Evolutionary conservation across 2,888 invertebrate species (phyloP).

Genomic region (Nudaria mundana): DNA sequence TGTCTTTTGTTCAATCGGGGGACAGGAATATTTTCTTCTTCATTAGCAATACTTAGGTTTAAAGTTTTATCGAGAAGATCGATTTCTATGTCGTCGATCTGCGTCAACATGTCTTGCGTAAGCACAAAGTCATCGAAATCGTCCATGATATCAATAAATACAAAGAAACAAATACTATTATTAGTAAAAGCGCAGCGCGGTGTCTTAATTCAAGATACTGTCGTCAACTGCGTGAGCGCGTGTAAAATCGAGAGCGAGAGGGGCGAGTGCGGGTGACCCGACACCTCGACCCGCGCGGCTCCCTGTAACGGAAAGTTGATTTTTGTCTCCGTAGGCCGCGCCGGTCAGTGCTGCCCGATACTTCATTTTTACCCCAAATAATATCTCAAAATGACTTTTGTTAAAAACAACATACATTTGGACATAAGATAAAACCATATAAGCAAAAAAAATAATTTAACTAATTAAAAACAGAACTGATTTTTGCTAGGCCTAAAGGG

Average conservation of each 20-base stretch:
- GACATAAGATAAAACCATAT: constrained; percentile 1
- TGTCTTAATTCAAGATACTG: not conserved
- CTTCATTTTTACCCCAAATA: constrained; percentile 1
- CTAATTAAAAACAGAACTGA: constrained; percentile 10
- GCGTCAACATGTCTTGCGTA: constrained; percentile 17
- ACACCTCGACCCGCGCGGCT: constrained; percentile 25
- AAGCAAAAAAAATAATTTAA: constrained; percentile 5
- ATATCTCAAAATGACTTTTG: constrained; percentile 5
- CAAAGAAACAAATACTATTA: not conserved
- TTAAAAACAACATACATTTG: constrained; percentile 10
- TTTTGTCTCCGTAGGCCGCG: constrained; percentile 21
- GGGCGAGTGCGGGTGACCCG: not conserved
- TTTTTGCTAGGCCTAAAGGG: constrained; percentile 16
- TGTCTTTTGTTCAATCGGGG: too few relatives aligned
- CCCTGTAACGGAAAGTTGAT: constrained; percentile 15
- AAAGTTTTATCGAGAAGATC: constrained; percentile 23
- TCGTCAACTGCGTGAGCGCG: not conserved
- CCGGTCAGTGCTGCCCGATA: constrained; percentile 23
- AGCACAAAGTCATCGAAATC: constrained; percentile 15
- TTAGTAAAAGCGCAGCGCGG: not conserved
- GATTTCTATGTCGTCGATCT: constrained; percentile 27
- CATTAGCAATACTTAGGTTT: constrained; percentile 19
- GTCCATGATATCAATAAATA: not conserved
- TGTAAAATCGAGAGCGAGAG: not conserved
- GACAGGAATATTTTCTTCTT: constrained; percentile 18